These are phyloP conservation scores for Eulemur coronatus DNA, from an alignment of 2,797 vertebrate genomes.

Conservation along the genomic window DNA sequence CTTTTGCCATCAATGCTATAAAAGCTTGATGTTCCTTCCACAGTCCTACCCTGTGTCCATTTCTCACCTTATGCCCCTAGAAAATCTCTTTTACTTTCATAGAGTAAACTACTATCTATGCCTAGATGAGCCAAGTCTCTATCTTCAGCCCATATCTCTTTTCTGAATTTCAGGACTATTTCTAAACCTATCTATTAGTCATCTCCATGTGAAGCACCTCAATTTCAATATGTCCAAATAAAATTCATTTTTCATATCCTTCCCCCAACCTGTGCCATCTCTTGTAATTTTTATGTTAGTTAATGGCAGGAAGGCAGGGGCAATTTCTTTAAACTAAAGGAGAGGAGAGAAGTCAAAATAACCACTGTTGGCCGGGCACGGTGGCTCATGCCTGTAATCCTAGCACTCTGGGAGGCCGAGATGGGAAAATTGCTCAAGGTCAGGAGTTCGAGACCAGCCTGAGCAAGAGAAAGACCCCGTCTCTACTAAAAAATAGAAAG, in stretches of 20 bases:
- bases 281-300: background rate
- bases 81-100: background rate
- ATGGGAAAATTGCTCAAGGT: too few relatives aligned
- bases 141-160: background rate
- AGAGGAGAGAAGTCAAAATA: constrained; percentile 10
- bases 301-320: background rate
- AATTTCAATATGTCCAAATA: background rate
- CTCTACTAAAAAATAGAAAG: too few relatives aligned
- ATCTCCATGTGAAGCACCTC: background rate
- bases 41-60: background rate
- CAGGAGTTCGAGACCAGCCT: too few relatives aligned
- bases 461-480: too few relatives aligned
- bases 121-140: background rate
- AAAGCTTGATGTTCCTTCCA: background rate
- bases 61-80: background rate
- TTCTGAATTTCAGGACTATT: background rate
- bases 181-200: background rate
- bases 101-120: background rate
- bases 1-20: background rate
- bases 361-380: background rate
- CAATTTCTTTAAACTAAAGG: background rate
- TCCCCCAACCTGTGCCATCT: background rate
- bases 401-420: too few relatives aligned
- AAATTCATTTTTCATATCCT: background rate
- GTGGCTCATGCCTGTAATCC: too few relatives aligned